Base-by-base conservation (phyloP, 1,140 invertebrate genomes). In the Eufriesea mexicana region DNA sequence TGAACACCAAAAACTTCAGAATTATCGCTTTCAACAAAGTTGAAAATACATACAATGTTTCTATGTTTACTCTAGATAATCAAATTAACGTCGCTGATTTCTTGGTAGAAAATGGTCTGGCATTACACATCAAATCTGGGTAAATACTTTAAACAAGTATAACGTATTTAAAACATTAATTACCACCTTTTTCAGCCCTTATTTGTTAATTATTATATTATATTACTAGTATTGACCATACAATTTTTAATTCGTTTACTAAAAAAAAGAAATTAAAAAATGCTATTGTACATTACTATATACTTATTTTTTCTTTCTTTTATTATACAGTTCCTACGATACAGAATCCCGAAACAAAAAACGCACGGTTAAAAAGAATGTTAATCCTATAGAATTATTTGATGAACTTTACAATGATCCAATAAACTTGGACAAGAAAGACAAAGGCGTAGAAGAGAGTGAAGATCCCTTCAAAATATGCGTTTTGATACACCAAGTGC, bases 401-500 rank as follows among this genome's bases (percentile, higher is more conserved):
- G 23, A 10, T 16, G 14, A 72, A 71, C 7, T 10, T 47, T 25
- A 25, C 0, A 2, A 16, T 45, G 5, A 25, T 7, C 59, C 47
- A 25, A n/a, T 28, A 25, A 57, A 66, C 5, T 28, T 0, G 5
- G 42, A 0, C 20, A 7, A 2, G 6, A 57, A 12, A 7, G 35
- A 0, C 20, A 79, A 20, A 55, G 28, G 0, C 0, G 14, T 16
- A 28, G 42, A 70, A 5, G n/a, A 66, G 0, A 25, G 6, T 47
- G 70, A 80, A n/a, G 95, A 95, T 45, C 95, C 95, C 0, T 93
- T 94, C 45, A 94, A 93, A 84, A 51, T 96, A 9, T 91, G 94
- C 79, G 94, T 95, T 0, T 91, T 93, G 76, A 84, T 96, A 5
- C 57, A 95, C 2, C 92, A 93, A 35, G 94, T 93, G 8, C 86